Percentiles rank a stretch among this genome's conserved stretches.
Conservation (phyloP, 2,113 vertebrate genomes). For the Urocolius indicus region DNA sequence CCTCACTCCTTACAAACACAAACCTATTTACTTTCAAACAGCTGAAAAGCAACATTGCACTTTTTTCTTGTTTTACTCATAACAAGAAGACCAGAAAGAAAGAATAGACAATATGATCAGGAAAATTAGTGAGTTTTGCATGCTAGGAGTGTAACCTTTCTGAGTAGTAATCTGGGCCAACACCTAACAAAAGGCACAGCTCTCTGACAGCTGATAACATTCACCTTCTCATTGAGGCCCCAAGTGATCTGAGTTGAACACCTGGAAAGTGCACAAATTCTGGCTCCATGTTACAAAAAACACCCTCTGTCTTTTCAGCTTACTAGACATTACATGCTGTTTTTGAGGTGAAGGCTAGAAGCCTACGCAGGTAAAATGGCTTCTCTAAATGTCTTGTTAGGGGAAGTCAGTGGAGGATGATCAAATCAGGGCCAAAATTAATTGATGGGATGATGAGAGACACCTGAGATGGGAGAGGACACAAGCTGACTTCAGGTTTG, state of each 20-base stretch:
- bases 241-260: fast-evolving
- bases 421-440: background rate
- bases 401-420: background rate
- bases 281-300: fast-evolving
- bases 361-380: fast-evolving
- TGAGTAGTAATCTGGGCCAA: background rate
- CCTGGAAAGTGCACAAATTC: background rate
- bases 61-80: background rate
- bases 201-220: background rate
- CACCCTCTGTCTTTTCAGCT: background rate
- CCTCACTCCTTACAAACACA: background rate
- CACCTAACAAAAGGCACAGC: background rate
- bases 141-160: background rate
- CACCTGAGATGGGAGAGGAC: background rate
- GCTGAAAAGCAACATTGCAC: background rate
- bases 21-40: background rate
- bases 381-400: background rate
- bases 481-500: background rate
- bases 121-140: background rate
- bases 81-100: background rate
- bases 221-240: background rate
- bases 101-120: background rate
- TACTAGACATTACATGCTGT: fast-evolving
- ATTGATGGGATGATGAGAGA: background rate
- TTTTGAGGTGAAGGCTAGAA: background rate